phyloP scores from a whole-genome alignment of 2,888 invertebrate species.

The Eupithecia dodoneata region DNA sequence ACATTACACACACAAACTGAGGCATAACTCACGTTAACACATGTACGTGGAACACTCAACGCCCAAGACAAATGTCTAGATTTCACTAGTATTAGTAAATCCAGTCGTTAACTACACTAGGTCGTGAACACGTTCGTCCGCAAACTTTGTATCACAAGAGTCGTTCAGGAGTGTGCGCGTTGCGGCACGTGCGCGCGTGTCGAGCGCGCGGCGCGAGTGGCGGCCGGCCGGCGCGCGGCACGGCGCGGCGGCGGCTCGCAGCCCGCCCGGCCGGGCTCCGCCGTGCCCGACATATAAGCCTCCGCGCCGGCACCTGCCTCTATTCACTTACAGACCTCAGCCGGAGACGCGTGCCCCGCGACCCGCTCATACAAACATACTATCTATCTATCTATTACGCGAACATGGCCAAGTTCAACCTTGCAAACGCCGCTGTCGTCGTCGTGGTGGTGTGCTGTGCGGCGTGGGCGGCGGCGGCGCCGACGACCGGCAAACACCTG shows the following conservation, averaged over 20 bases:
- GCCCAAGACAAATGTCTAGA: background rate
- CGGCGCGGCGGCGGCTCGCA: background rate
- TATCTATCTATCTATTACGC: background rate
- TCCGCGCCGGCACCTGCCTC: slow-evolving; percentile 35
- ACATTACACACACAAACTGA: background rate
- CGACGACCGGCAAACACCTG: slow-evolving; percentile 44
- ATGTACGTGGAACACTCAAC: background rate
- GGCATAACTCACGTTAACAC: background rate
- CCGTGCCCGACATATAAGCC: slow-evolving; percentile 26
- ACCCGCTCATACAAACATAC: background rate
- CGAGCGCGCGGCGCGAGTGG: slow-evolving; percentile 11
- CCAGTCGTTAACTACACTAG: background rate
- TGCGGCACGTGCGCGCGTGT: background rate
- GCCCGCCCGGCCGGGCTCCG: background rate
- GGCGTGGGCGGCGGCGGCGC: slow-evolving; percentile 33
- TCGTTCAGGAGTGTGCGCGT: background rate
- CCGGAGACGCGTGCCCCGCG: slow-evolving; percentile 29
- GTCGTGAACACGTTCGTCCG: background rate
- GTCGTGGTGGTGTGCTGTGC: slow-evolving; percentile 42
- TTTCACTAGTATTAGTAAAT: background rate
- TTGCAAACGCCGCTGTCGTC: slow-evolving; percentile 35
- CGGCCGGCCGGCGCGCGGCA: slow-evolving; percentile 24
- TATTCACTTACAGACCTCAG: slow-evolving; percentile 34
- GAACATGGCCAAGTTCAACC: slow-evolving; percentile 17
- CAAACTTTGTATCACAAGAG: background rate